A percentile compares a stretch with the other conserved stretches of the same genome.
Conservation (phyloP, 1,140 invertebrate species). For the Chionoecetes opilio region DNA sequence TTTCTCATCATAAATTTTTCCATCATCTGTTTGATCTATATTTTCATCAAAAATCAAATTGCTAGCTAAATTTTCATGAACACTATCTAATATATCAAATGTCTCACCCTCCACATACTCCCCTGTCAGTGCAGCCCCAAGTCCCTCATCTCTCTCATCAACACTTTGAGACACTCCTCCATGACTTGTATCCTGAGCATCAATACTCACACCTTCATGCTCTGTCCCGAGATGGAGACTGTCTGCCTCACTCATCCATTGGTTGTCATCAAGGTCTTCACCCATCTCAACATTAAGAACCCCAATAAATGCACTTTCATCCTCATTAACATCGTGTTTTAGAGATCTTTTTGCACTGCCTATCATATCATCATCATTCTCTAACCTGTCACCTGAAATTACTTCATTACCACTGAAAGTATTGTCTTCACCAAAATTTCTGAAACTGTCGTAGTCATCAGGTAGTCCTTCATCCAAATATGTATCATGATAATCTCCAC, state of each 20-base stretch:
- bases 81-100: neutral
- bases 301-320: neutral
- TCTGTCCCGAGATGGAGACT: neutral
- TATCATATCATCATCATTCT: neutral
- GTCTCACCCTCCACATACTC: neutral
- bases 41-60: neutral
- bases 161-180: neutral
- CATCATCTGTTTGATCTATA: neutral
- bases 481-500: neutral
- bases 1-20: neutral
- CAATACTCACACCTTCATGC: neutral
- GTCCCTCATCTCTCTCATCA: neutral
- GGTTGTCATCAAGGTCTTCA: neutral
- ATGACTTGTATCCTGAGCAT: neutral
- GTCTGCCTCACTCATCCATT: neutral
- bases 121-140: neutral
- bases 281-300: neutral
- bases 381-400: neutral
- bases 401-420: neutral
- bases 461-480: neutral
- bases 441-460: neutral
- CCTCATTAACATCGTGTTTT: neutral
- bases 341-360: neutral
- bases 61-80: neutral
- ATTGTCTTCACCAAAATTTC: neutral